A percentile compares a stretch with the other conserved stretches of the same genome.
These are phyloP conservation scores for Echeneis naucrates DNA, from an alignment of 2,797 vertebrate genomes.

Conservation along the genomic window DNA sequence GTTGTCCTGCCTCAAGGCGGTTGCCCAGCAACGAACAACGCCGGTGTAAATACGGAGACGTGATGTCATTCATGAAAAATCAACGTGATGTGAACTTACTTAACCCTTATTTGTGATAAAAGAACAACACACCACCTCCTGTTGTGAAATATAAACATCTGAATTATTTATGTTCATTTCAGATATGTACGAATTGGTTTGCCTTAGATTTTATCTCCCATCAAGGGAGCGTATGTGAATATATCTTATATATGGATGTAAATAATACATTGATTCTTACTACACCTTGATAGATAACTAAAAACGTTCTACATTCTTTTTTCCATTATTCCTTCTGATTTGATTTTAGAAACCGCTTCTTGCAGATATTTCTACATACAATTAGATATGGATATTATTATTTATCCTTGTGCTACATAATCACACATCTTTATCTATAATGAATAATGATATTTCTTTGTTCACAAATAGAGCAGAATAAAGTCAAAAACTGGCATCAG, in stretches of 20 bases:
- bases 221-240: too few relatives aligned
- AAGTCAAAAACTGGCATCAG: not conserved
- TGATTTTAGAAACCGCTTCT: not conserved
- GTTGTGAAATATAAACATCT: too few relatives aligned
- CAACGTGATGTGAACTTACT: too few relatives aligned
- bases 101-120: too few relatives aligned
- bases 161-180: not conserved
- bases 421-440: not conserved
- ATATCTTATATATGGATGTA: too few relatives aligned
- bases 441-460: not conserved
- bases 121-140: too few relatives aligned
- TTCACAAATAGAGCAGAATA: not conserved
- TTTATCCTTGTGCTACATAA: not conserved
- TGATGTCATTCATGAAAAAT: not conserved
- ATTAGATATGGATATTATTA: not conserved
- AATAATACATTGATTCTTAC: too few relatives aligned
- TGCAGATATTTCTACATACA: not conserved
- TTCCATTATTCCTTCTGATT: too few relatives aligned
- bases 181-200: too few relatives aligned
- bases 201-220: too few relatives aligned
- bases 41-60: not conserved
- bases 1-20: conserved; percentile 8
- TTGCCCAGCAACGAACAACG: conserved; percentile 53
- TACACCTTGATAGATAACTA: too few relatives aligned
- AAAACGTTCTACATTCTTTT: not conserved